Evolutionary conservation across 2,113 vertebrate genomes (phyloP).

Genomic region (Sminthopsis crassicaudata): DNA sequence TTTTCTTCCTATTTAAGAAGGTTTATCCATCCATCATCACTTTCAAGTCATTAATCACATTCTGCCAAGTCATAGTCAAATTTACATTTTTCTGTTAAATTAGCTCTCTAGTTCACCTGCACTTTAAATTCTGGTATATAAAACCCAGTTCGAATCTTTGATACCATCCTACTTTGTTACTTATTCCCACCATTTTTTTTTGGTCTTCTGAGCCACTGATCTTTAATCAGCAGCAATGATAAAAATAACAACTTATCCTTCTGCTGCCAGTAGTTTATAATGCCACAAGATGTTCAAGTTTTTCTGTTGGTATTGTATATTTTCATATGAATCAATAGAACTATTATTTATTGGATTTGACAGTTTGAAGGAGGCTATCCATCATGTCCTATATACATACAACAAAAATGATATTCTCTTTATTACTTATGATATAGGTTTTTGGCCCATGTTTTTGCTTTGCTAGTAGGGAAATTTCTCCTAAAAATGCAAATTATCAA

Average conservation of each 20-base stretch:
- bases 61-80: not conserved
- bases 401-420: not conserved
- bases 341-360: not conserved
- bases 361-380: not conserved
- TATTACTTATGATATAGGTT: not conserved
- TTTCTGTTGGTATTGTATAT: not conserved
- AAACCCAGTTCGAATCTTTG: not conserved
- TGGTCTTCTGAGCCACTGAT: not conserved
- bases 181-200: not conserved
- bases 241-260: not conserved
- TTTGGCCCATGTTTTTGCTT: not conserved
- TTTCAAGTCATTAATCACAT: not conserved
- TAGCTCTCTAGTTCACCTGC: not conserved
- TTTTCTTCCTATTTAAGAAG: not conserved
- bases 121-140: not conserved
- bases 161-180: not conserved
- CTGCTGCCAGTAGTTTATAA: not conserved
- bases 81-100: not conserved
- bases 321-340: not conserved
- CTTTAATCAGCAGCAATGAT: not conserved
- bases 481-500: not conserved
- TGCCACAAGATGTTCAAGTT: not conserved
- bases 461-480: not conserved
- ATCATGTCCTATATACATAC: not conserved
- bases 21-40: not conserved